Percentiles rank a stretch among this genome's conserved stretches.
These are phyloP conservation scores for Hipparchia semele DNA, from an alignment of 2,888 invertebrate species.

Conservation along the genomic window DNA sequence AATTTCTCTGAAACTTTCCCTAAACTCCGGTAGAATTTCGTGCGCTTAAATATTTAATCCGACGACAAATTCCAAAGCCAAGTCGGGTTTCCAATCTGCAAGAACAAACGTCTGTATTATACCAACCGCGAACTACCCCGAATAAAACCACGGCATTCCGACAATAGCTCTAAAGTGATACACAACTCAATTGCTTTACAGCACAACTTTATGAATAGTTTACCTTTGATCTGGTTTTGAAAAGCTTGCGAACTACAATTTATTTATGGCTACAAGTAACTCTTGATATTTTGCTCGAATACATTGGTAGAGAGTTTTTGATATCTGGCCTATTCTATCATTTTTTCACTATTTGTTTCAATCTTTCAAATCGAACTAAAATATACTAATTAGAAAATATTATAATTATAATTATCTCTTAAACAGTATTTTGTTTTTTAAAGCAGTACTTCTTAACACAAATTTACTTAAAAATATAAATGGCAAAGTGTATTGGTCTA, in stretches of 20 bases:
- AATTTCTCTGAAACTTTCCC: not conserved
- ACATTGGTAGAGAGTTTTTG: not conserved
- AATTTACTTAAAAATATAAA: too few species aligned
- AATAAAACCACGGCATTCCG: slow-evolving; percentile 31
- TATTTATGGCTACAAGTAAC: not conserved
- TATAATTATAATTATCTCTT: too few species aligned
- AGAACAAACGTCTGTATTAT: slow-evolving; percentile 33
- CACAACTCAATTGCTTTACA: slow-evolving; percentile 3
- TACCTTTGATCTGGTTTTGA: slow-evolving; percentile 21
- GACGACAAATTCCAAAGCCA: slow-evolving; percentile 10
- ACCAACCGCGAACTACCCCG: slow-evolving; percentile 20
- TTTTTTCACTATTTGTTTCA: too few species aligned
- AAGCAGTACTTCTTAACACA: too few species aligned
- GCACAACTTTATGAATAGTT: slow-evolving; percentile 25
- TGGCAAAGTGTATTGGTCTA: too few species aligned
- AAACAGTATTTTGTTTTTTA: too few species aligned
- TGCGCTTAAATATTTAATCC: slow-evolving; percentile 7
- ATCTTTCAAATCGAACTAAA: too few species aligned
- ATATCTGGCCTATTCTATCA: not conserved
- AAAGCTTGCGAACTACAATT: slow-evolving; percentile 11
- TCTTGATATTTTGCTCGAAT: not conserved
- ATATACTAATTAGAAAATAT: too few species aligned
- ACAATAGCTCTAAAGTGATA: slow-evolving; percentile 34
- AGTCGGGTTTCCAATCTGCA: slow-evolving; percentile 32
- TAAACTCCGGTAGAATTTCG: not conserved